Evolutionary conservation across 2,797 vertebrate genomes (phyloP).

Genomic region (Chrosomus eos): DNA sequence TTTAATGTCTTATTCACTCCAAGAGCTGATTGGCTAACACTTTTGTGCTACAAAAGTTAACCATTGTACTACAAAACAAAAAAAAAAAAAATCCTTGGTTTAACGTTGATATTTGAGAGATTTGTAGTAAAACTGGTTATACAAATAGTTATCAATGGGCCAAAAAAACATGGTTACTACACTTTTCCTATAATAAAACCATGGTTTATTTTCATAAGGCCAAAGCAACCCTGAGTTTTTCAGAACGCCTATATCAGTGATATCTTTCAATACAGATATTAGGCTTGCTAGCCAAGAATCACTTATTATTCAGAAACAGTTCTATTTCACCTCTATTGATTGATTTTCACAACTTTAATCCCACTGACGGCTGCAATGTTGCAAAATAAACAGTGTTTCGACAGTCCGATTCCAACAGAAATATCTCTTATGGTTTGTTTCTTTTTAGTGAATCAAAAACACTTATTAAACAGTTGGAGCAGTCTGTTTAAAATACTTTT

Average conservation of each 20-base stretch:
- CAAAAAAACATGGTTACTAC: no score
- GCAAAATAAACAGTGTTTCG: neutral
- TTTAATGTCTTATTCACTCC: no score
- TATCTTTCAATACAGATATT: neutral
- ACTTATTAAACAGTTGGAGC: neutral
- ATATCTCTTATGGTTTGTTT: neutral
- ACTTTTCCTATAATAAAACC: no score
- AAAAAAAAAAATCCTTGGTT: no score
- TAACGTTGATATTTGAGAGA: no score
- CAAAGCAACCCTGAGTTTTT: neutral
- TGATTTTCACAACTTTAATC: neutral
- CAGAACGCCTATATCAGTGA: neutral
- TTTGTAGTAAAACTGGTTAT: no score
- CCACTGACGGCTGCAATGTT: neutral
- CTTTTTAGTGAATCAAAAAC: neutral
- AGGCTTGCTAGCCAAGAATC: neutral
- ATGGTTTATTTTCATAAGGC: no score
- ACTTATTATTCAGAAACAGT: neutral
- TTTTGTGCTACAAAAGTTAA: no score
- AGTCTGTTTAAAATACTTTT: neutral
- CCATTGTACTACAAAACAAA: no score
- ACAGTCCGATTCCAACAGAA: neutral
- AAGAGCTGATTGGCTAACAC: no score
- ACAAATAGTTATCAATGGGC: no score
- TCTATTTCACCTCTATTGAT: neutral